A percentile compares a stretch with the other conserved stretches of the same genome.
phyloP scores from a whole-genome alignment of 1,140 invertebrate genomes.

The Campoletis sonorensis region DNA sequence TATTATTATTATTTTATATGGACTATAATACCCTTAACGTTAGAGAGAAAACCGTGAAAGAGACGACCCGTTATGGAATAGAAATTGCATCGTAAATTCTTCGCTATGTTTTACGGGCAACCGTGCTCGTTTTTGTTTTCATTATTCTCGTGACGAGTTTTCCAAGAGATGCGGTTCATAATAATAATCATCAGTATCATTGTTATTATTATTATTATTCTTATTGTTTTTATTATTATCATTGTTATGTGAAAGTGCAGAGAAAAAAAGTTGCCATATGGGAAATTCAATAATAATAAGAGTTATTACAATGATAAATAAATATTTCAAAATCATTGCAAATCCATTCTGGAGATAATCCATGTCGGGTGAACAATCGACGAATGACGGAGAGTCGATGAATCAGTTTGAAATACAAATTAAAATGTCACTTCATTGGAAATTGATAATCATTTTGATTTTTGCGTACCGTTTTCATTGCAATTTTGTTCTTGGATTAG shows the following conservation, averaged over 20 bases:
- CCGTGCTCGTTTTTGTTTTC: constrained; percentile 12
- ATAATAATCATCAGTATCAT: neutral
- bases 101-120: constrained; percentile 9
- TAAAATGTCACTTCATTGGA: too few species aligned
- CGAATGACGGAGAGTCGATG: too few species aligned
- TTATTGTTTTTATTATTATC: too few species aligned
- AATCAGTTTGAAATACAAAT: too few species aligned
- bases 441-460: too few species aligned
- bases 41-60: neutral
- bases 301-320: too few species aligned
- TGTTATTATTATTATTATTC: neutral
- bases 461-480: too few species aligned
- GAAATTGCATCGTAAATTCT: constrained; percentile 23
- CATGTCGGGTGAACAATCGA: too few species aligned
- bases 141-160: constrained; percentile 8
- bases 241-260: neutral
- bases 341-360: too few species aligned
- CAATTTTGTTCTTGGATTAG: too few species aligned
- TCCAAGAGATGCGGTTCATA: neutral
- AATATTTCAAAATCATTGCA: too few species aligned
- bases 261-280: neutral
- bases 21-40: constrained; percentile 1
- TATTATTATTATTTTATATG: neutral
- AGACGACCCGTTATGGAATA: constrained; percentile 15
- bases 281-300: too few species aligned